A percentile compares a stretch with the other conserved stretches of the same genome.
Conservation (phyloP, 2,797 vertebrate genomes). For the Cygnus olor region DNA sequence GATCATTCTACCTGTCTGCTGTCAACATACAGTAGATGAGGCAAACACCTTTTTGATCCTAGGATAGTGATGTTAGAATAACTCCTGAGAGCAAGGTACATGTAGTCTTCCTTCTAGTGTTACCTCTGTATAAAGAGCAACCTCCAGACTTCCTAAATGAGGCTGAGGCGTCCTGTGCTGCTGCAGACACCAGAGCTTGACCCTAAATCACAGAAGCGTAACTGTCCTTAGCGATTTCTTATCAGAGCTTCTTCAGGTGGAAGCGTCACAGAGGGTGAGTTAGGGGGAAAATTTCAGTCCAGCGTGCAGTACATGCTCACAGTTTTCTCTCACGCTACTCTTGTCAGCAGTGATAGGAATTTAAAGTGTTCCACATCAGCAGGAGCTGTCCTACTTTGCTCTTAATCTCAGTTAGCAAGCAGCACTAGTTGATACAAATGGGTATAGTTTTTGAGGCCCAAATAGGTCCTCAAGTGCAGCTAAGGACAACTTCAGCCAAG, state of each 20-base stretch:
- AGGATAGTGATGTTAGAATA: background rate
- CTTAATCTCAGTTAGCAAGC: background rate
- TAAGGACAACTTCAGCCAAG: background rate
- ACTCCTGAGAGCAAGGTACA: accelerated
- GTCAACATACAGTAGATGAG: accelerated
- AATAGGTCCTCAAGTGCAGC: slow-evolving; percentile 7
- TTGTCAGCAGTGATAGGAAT: background rate
- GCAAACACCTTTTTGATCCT: background rate
- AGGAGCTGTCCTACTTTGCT: slow-evolving; percentile 8
- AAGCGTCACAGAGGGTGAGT: accelerated
- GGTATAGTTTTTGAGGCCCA: background rate
- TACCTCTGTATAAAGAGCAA: background rate
- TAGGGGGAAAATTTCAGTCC: background rate
- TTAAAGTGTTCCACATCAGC: slow-evolving; percentile 3
- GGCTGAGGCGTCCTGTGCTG: background rate
- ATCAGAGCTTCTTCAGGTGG: background rate
- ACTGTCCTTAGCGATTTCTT: background rate
- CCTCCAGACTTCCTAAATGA: background rate
- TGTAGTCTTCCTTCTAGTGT: background rate
- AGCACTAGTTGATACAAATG: background rate
- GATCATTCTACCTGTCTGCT: background rate
- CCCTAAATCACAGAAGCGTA: background rate
- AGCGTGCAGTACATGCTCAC: background rate
- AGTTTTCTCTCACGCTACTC: background rate
- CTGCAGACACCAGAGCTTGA: background rate